phyloP scores from a whole-genome alignment of 1,140 invertebrate genomes.

The Antheraea pernyi region DNA sequence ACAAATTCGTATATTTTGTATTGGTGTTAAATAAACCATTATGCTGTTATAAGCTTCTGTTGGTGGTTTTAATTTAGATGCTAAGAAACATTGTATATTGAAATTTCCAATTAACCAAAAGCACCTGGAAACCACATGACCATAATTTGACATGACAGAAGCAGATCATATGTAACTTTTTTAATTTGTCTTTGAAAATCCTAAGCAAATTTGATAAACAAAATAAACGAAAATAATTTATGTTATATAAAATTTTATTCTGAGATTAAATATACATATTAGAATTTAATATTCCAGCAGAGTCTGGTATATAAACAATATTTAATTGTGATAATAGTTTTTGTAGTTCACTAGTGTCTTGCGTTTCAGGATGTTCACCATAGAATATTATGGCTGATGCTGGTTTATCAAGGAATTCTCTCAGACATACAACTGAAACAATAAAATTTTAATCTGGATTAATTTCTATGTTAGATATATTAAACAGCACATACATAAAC shows the following conservation, averaged over 20 bases:
- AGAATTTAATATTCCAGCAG: slow-evolving; percentile 43
- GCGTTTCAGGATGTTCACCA: slow-evolving; percentile 50
- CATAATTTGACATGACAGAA: too few relatives aligned
- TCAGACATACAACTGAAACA: slow-evolving; percentile 51
- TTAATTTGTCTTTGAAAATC: too few relatives aligned
- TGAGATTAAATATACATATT: slow-evolving; percentile 62
- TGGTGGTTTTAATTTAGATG: not conserved
- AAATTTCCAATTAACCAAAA: too few relatives aligned
- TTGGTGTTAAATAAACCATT: slow-evolving; percentile 47
- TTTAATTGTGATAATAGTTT: slow-evolving; percentile 46
- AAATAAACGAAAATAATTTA: too few relatives aligned
- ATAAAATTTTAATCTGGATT: slow-evolving; percentile 9
- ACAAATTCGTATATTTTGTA: slow-evolving; percentile 30
- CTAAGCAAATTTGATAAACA: too few relatives aligned
- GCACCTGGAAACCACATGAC: too few relatives aligned
- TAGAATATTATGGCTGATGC: slow-evolving; percentile 52
- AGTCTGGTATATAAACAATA: slow-evolving; percentile 31
- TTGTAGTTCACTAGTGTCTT: slow-evolving; percentile 46
- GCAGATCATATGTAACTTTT: too few relatives aligned
- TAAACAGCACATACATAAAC: too few relatives aligned
- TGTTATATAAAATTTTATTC: too few relatives aligned
- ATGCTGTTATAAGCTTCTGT: slow-evolving; percentile 14
- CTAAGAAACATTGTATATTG: slow-evolving; percentile 15
- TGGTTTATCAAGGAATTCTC: slow-evolving; percentile 47
- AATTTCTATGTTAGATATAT: too few relatives aligned